Percentiles rank a stretch among this genome's conserved stretches.
These are phyloP conservation scores for Syngnathus rostellatus DNA, from an alignment of 2,797 vertebrate species.

Conservation along the genomic window DNA sequence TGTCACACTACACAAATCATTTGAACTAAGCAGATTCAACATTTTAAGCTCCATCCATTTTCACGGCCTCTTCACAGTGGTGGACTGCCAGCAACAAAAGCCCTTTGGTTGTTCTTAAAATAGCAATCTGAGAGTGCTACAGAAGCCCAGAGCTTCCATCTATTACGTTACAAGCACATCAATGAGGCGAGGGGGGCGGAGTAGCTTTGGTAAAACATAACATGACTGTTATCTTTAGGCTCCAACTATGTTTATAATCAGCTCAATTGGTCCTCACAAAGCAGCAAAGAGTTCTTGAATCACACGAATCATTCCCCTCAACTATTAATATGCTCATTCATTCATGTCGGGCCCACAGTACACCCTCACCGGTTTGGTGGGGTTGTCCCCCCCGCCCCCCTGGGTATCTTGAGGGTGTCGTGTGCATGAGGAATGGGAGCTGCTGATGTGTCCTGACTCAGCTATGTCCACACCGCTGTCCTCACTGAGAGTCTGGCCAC, in stretches of 20 bases:
- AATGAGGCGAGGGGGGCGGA: background rate
- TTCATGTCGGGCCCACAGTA: slow-evolving; percentile 11
- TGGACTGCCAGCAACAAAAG: background rate
- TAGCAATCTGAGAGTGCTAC: background rate
- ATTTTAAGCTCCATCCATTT: background rate
- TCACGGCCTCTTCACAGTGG: background rate
- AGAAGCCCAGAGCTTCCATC: slow-evolving; percentile 1
- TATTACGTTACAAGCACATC: background rate
- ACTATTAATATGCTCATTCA: slow-evolving; percentile 9
- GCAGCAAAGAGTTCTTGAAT: background rate
- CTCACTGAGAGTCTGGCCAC: slow-evolving; percentile 93
- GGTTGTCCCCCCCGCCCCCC: slow-evolving; percentile 65
- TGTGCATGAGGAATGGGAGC: slow-evolving; percentile 64
- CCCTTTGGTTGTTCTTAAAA: slow-evolving; percentile 1
- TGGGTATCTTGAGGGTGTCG: slow-evolving; percentile 65
- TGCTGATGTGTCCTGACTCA: slow-evolving; percentile 71
- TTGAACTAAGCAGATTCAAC: background rate
- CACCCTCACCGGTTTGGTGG: slow-evolving; percentile 81
- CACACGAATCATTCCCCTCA: background rate
- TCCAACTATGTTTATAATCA: background rate
- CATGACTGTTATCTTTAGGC: background rate
- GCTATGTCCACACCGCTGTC: slow-evolving; percentile 96
- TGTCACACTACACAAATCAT: background rate
- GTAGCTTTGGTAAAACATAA: background rate
- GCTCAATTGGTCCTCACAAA: slow-evolving; percentile 20